Evolutionary conservation across 2,888 invertebrate genomes (phyloP).

Genomic region (Hesperia comma): DNA sequence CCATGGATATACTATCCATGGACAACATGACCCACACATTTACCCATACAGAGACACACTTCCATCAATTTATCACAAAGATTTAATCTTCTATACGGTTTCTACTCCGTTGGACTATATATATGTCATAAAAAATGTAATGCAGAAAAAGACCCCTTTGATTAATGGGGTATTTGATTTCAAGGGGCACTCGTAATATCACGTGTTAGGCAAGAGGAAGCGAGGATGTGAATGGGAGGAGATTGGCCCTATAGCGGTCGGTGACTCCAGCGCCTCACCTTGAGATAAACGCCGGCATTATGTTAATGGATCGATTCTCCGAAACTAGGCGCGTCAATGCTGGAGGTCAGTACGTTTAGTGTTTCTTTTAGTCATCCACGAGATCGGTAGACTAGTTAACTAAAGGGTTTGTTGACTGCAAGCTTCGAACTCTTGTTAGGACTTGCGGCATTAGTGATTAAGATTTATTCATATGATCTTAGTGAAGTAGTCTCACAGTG

Average conservation of each 20-base stretch:
- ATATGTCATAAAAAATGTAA: background rate
- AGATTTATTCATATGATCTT: no score
- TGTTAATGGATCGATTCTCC: slow-evolving; percentile 52
- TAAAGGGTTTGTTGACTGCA: no score
- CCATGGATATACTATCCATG: no score
- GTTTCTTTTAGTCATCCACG: background rate
- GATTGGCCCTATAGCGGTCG: slow-evolving; percentile 50
- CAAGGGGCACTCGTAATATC: slow-evolving; percentile 11
- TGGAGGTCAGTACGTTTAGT: slow-evolving; percentile 25
- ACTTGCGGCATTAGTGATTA: no score
- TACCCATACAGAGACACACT: no score
- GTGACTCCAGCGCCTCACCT: slow-evolving; percentile 51
- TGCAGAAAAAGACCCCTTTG: slow-evolving; percentile 1
- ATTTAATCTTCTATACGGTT: no score
- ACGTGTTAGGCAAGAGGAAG: slow-evolving; percentile 29
- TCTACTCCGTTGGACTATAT: no score
- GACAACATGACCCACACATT: no score
- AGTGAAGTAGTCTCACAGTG: no score
- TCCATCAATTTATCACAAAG: no score
- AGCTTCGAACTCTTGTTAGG: no score
- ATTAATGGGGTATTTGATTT: slow-evolving; percentile 4
- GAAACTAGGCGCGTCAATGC: slow-evolving; percentile 49
- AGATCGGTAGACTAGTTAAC: background rate
- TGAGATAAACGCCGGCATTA: slow-evolving; percentile 50
- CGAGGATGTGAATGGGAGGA: slow-evolving; percentile 23